Evolutionary conservation across 2,888 invertebrate genomes (phyloP).

Genomic region (Lasioglossum morio): DNA sequence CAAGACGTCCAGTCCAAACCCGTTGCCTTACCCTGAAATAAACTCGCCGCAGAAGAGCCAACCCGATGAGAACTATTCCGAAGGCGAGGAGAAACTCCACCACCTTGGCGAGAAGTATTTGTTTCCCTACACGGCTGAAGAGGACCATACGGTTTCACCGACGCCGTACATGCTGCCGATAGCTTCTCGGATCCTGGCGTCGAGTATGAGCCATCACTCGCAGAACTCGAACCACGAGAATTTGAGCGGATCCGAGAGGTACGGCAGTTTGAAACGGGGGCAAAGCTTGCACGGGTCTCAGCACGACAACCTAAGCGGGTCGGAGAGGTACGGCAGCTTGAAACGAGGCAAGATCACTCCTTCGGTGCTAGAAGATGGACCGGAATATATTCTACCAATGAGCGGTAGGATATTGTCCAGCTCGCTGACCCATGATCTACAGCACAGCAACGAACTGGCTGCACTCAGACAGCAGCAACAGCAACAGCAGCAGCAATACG

Average conservation of each 20-base stretch:
- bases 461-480: constrained; percentile 80
- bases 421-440: constrained; percentile 81
- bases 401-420: constrained; percentile 81
- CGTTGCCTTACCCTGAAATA: constrained; percentile 91
- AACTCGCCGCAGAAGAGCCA: constrained; percentile 83
- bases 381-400: constrained; percentile 82
- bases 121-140: constrained; percentile 92
- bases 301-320: constrained; percentile 80
- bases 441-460: constrained; percentile 82
- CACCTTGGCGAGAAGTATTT: constrained; percentile 91
- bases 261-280: constrained; percentile 81
- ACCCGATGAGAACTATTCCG: constrained; percentile 82
- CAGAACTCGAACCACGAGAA: constrained; percentile 82
- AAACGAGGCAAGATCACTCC: constrained; percentile 82
- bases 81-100: constrained; percentile 85
- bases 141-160: constrained; percentile 82
- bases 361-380: constrained; percentile 77
- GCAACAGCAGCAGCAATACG: constrained; percentile 77
- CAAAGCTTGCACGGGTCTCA: constrained; percentile 81
- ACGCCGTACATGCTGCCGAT: constrained; percentile 83
- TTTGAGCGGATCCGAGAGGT: constrained; percentile 79
- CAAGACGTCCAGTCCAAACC: constrained; percentile 89
- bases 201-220: constrained; percentile 83
- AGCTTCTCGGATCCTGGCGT: constrained; percentile 82
- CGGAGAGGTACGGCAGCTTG: constrained; percentile 81